A percentile compares a stretch with the other conserved stretches of the same genome.
Evolutionary conservation across 2,797 vertebrate genomes (phyloP).

Genomic region (Chloroceryle inda): DNA sequence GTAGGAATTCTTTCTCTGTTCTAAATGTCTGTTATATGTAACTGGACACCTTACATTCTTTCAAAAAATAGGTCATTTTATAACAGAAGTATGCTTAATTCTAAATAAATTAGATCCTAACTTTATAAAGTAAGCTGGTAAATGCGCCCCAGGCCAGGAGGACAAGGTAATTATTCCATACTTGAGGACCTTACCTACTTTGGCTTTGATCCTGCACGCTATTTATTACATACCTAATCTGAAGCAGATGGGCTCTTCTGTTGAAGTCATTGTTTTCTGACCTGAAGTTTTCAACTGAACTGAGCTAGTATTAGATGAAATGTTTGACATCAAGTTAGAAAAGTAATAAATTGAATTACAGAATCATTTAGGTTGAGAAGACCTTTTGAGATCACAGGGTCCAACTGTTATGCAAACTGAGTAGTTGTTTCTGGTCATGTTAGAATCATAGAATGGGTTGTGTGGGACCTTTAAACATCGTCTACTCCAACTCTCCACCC

Average conservation of each 20-base stretch:
- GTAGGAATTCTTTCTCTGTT: neutral
- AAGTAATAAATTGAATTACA: neutral
- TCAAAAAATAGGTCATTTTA: neutral
- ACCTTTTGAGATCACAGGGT: neutral
- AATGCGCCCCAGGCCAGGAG: neutral
- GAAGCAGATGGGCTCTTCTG: constrained; percentile 21
- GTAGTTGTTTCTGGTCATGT: neutral
- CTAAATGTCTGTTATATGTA: neutral
- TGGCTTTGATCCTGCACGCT: neutral
- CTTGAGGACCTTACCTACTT: neutral
- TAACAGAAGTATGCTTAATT: neutral
- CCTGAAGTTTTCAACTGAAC: constrained; percentile 3
- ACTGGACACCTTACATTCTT: neutral
- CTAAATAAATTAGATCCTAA: neutral
- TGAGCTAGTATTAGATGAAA: neutral
- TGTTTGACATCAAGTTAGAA: neutral
- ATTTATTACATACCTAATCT: constrained; percentile 13
- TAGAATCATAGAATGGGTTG: neutral
- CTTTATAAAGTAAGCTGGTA: neutral
- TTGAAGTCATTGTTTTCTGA: constrained; percentile 19
- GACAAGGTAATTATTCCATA: neutral
- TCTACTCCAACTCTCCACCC: neutral
- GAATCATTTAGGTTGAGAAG: neutral
- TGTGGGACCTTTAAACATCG: neutral
- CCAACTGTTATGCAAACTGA: neutral